A percentile compares a stretch with the other conserved stretches of the same genome.
Conservation (phyloP, 2,113 vertebrate species). For the Antigone vipio region DNA sequence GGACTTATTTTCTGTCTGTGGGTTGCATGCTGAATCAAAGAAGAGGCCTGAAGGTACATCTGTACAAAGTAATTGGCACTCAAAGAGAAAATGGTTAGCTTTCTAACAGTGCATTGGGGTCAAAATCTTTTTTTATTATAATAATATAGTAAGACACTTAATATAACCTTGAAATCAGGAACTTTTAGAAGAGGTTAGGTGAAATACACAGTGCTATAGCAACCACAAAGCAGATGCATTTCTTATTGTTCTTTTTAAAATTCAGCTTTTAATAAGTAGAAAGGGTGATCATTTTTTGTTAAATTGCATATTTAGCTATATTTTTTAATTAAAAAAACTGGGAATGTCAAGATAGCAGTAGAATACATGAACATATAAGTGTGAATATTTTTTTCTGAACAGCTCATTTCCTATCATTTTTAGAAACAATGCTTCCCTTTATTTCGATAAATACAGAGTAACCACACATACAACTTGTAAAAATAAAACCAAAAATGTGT, state of each 20-base stretch:
- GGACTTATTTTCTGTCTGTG: conserved; percentile 40
- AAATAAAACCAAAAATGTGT: not conserved
- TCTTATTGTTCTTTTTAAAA: conserved; percentile 32
- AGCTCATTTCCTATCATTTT: not conserved
- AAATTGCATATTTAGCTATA: not conserved
- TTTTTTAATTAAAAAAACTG: not conserved
- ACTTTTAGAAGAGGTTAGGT: conserved; percentile 58
- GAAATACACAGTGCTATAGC: conserved; percentile 63
- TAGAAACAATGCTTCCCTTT: not conserved
- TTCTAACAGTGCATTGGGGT: conserved; percentile 57
- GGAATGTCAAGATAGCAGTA: not conserved
- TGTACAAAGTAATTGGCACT: conserved; percentile 71
- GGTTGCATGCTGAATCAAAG: conserved; percentile 41
- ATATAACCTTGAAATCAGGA: conserved; percentile 69
- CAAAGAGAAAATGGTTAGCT: conserved; percentile 66
- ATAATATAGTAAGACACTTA: conserved; percentile 64
- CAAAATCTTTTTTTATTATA: conserved; percentile 65
- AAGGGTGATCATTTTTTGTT: not conserved
- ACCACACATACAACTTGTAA: not conserved
- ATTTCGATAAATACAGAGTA: not conserved
- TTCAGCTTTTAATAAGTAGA: conserved; percentile 16
- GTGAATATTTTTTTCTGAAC: not conserved
- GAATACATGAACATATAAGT: not conserved
- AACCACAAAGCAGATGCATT: conserved; percentile 44
- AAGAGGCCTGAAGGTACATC: conserved; percentile 57